Evolutionary conservation across 2,113 vertebrate genomes (phyloP).

Genomic region (Oreochromis tanganicae): DNA sequence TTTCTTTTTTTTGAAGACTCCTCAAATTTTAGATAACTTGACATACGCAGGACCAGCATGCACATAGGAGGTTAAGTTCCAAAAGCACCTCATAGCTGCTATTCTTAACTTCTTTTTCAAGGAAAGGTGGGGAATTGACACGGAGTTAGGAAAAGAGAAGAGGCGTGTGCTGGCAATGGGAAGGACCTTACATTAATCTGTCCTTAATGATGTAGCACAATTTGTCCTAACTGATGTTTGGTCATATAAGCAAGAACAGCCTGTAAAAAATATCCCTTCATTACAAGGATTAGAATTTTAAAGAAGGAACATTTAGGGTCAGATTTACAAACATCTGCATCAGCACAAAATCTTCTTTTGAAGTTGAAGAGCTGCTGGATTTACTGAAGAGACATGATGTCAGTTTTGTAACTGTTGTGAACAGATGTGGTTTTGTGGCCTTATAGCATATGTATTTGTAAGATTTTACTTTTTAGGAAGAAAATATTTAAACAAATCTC

Average conservation of each 20-base stretch:
- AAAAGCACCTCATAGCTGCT: background rate
- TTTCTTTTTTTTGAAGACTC: background rate
- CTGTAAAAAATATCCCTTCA: background rate
- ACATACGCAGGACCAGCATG: fast-evolving
- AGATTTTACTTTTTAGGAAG: background rate
- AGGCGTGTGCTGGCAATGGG: fast-evolving
- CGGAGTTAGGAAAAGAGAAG: background rate
- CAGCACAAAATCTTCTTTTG: background rate
- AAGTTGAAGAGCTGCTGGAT: background rate
- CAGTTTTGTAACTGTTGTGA: background rate
- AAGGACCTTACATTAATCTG: background rate
- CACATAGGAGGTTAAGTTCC: background rate
- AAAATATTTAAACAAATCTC: fast-evolving
- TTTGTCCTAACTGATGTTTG: background rate
- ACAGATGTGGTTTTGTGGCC: background rate
- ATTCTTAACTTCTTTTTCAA: fast-evolving
- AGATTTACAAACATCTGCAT: fast-evolving
- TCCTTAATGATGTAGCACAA: background rate
- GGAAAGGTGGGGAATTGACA: background rate
- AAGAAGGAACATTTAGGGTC: background rate
- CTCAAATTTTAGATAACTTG: fast-evolving
- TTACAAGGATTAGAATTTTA: background rate
- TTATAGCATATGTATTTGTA: fast-evolving
- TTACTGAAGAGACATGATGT: fast-evolving
- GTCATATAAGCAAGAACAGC: background rate